Percentiles rank a stretch among this genome's conserved stretches.
Conservation (phyloP, 2,888 invertebrate genomes). For the Lordiphosa fenestrarum region DNA sequence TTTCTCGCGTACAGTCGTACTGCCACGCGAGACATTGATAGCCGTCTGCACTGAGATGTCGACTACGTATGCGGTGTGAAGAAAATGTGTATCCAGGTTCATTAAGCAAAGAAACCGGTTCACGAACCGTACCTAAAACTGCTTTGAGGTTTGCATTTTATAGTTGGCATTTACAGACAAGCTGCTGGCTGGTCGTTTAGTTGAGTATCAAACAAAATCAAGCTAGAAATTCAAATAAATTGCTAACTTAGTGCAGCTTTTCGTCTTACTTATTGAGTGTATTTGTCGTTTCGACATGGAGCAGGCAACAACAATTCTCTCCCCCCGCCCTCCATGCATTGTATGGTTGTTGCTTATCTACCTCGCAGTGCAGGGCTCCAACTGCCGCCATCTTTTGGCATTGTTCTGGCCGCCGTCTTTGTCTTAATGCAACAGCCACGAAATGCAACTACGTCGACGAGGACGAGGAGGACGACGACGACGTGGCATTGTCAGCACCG, state of each 20-base stretch:
- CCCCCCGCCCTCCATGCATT: background rate
- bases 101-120: too few species aligned
- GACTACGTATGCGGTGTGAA: too few species aligned
- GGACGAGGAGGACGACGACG: conserved; percentile 13
- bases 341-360: conserved; percentile 30
- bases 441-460: conserved; percentile 35
- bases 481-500: conserved; percentile 40
- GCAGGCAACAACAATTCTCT: background rate
- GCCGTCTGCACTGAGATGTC: too few species aligned
- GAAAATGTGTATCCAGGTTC: too few species aligned
- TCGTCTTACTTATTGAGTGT: conserved; percentile 6
- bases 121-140: too few species aligned
- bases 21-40: too few species aligned
- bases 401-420: conserved; percentile 42
- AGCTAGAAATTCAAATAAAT: too few species aligned
- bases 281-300: conserved; percentile 4
- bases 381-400: conserved; percentile 15
- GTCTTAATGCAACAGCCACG: conserved; percentile 49
- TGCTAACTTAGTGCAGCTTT: background rate
- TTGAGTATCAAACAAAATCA: too few species aligned
- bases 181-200: too few species aligned
- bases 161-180: too few species aligned
- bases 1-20: too few species aligned
- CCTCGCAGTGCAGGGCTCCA: conserved; percentile 8
- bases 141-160: too few species aligned